Percentiles rank a stretch among this genome's conserved stretches.
Evolutionary conservation across 2,797 vertebrate species (phyloP).

Genomic region (Ceryle rudis): DNA sequence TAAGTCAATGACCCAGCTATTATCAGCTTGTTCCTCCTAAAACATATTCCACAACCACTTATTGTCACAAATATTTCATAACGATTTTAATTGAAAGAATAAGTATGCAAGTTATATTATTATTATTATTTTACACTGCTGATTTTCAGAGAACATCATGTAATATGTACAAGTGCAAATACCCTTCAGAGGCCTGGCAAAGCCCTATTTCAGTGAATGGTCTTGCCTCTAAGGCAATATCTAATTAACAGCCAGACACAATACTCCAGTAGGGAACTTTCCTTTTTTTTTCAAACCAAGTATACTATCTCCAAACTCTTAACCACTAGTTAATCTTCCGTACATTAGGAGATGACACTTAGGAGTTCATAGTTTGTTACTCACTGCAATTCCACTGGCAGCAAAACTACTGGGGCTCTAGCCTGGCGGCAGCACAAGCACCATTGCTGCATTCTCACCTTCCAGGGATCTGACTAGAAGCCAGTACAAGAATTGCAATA

Average conservation of each 20-base stretch:
- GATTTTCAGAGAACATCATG: neutral
- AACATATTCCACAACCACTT: neutral
- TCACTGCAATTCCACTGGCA: neutral
- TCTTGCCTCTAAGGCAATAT: neutral
- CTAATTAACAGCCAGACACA: neutral
- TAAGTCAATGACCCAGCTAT: neutral
- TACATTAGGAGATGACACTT: neutral
- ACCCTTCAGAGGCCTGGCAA: neutral
- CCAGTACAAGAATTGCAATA: neutral
- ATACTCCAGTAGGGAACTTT: neutral
- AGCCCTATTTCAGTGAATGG: neutral
- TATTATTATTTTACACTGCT: neutral
- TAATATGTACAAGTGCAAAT: neutral
- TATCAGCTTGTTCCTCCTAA: neutral
- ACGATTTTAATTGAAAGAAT: neutral
- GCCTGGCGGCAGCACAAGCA: accelerated
- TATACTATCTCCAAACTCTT: neutral
- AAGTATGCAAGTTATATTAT: neutral
- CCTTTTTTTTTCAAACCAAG: neutral
- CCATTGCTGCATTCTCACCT: accelerated
- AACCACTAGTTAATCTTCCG: neutral
- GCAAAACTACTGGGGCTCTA: neutral
- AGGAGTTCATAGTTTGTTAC: neutral
- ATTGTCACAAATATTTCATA: neutral
- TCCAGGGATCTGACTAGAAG: too few species aligned